Evolutionary conservation across 2,888 invertebrate species (phyloP).

Genomic region (Creontiades dilutus): DNA sequence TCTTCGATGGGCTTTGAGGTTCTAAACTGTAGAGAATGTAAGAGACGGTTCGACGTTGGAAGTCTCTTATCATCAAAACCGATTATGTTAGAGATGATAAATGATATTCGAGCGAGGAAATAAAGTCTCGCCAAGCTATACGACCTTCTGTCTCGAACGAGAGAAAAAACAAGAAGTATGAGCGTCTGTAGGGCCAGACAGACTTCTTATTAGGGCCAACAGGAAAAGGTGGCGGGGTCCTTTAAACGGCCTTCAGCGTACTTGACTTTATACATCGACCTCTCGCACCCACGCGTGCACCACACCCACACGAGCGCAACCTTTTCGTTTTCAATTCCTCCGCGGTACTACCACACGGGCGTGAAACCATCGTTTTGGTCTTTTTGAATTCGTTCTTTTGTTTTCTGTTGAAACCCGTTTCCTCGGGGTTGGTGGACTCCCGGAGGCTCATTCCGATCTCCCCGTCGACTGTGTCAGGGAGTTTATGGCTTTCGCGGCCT

Average conservation of each 20-base stretch:
- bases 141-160: neutral
- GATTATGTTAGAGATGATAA: neutral
- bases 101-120: neutral
- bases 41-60: neutral
- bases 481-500: neutral
- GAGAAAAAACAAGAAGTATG: neutral
- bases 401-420: constrained; percentile 13
- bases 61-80: neutral
- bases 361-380: neutral
- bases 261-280: constrained; percentile 25
- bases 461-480: neutral
- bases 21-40: too few species aligned
- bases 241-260: constrained; percentile 49
- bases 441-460: constrained; percentile 6
- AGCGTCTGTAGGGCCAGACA: constrained; percentile 17
- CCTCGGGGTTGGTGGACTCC: neutral
- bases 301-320: neutral
- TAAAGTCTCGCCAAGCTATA: neutral
- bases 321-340: neutral
- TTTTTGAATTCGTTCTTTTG: neutral
- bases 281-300: constrained; percentile 18
- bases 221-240: constrained; percentile 13
- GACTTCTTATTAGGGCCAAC: constrained; percentile 10
- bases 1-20: too few species aligned
- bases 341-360: neutral